Base-by-base conservation (phyloP, 2,113 vertebrate genomes). In the Geococcyx californianus region DNA sequence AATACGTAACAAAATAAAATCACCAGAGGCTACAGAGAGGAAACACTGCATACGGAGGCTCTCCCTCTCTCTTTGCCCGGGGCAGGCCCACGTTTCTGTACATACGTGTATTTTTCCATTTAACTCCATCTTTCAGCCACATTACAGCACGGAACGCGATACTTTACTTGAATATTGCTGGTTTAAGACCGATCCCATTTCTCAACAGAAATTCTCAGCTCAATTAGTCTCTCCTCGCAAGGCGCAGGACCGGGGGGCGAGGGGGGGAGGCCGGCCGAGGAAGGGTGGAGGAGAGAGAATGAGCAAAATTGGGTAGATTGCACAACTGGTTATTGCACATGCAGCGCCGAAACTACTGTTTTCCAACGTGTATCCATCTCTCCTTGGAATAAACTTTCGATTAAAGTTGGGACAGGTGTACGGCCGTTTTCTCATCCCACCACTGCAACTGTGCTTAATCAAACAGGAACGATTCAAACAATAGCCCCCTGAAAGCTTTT, bases 391-490 rank as follows among this genome's bases (percentile, higher is more conserved):
- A 97, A 94, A 97, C 97, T 97, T 97, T 96, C 95, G 93, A 92
- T 95, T 94, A 94, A 97, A 98, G 97, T 97, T 97, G 88, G 96
- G 98, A 97, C 99, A 99, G 99, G 99, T 99, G 98, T 98, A 98
- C 95, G 96, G 97, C 98, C 96, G 95, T 98, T 98, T 97, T 97
- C 97, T 96, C 88, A 94, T 94, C 93, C 95, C 97, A 94, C 91
- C 94, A 89, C 97, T 59, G 96, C 98, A 97, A 95, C 95, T 96
- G 95, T 97, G 94, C 94, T 97, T 96, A 97, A 98, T 97, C 97
- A 95, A 97, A 97, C 94, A 96, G 96, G 97, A 97, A 98, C 98
- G 97, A 97, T 97, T 97, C 97, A 96, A 98, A 98, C 98, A 98
- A 98, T 97, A 98, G 97, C 95, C 95, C 97, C 94, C 97, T 97